These are phyloP conservation scores for Sipha flava DNA, from an alignment of 1,140 invertebrate species.

Conservation along the genomic window DNA sequence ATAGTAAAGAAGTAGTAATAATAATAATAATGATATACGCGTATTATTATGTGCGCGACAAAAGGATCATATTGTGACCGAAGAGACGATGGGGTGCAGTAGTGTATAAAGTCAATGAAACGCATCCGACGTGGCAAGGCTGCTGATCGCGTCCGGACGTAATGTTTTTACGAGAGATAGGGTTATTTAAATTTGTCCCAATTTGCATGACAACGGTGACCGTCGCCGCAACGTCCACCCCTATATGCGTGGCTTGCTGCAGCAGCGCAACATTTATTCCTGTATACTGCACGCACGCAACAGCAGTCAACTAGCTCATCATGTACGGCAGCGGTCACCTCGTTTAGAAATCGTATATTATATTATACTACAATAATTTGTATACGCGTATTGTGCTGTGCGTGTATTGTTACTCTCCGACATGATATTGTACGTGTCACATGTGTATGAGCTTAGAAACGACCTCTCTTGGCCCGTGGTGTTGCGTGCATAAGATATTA, in stretches of 20 bases:
- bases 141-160: background rate
- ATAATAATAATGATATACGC: too few species aligned
- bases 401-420: too few species aligned
- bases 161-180: constrained; percentile 20
- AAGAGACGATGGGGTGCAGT: background rate
- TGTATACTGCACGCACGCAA: background rate
- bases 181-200: constrained; percentile 30
- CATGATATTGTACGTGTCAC: too few species aligned
- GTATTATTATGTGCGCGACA: constrained; percentile 14
- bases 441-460: too few species aligned
- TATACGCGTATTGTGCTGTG: background rate
- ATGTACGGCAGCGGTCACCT: background rate
- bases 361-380: too few species aligned
- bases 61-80: background rate
- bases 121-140: background rate
- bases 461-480: too few species aligned
- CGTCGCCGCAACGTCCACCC: background rate
- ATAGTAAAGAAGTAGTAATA: too few species aligned
- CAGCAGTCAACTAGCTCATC: background rate
- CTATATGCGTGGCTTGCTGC: too few species aligned
- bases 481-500: too few species aligned
- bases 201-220: constrained; percentile 19
- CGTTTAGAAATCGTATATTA: background rate
- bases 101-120: constrained; percentile 15
- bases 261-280: too few species aligned